Conservation (phyloP, 2,113 vertebrate species). For the Mixornis gularis region DNA sequence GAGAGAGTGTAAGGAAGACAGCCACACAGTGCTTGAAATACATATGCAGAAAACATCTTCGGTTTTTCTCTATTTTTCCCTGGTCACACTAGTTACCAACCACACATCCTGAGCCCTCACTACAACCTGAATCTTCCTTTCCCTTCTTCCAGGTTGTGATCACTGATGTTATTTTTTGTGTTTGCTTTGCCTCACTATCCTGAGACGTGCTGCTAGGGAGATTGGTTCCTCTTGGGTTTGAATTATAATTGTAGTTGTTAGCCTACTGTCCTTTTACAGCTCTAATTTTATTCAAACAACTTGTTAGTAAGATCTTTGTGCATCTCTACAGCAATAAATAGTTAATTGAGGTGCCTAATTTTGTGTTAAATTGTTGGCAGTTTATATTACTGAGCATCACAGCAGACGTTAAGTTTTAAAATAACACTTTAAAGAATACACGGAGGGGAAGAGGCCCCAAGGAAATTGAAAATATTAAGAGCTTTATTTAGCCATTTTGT, state of each 20-base stretch:
- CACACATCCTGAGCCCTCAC: not conserved
- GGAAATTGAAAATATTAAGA: not conserved
- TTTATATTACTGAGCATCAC: not conserved
- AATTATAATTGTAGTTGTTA: not conserved
- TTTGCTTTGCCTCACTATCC: not conserved
- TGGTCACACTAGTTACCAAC: not conserved
- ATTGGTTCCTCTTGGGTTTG: not conserved
- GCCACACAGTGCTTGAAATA: not conserved
- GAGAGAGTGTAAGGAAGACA: not conserved
- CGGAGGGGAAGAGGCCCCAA: not conserved
- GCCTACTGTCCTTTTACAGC: not conserved
- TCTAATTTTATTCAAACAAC: slow-evolving; percentile 9
- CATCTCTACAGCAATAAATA: not conserved
- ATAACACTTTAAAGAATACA: not conserved
- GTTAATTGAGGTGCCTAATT: not conserved
- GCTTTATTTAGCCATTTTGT: not conserved
- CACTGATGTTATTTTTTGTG: not conserved
- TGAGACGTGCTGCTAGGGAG: not conserved
- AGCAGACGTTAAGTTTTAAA: not conserved
- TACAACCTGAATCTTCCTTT: not conserved
- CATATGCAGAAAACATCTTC: not conserved
- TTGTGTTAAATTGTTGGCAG: not conserved
- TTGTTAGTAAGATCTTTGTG: not conserved
- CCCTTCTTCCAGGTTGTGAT: not conserved
- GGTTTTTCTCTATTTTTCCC: not conserved